phyloP scores from a whole-genome alignment of 2,113 vertebrate species.

The Ammospiza nelsoni region DNA sequence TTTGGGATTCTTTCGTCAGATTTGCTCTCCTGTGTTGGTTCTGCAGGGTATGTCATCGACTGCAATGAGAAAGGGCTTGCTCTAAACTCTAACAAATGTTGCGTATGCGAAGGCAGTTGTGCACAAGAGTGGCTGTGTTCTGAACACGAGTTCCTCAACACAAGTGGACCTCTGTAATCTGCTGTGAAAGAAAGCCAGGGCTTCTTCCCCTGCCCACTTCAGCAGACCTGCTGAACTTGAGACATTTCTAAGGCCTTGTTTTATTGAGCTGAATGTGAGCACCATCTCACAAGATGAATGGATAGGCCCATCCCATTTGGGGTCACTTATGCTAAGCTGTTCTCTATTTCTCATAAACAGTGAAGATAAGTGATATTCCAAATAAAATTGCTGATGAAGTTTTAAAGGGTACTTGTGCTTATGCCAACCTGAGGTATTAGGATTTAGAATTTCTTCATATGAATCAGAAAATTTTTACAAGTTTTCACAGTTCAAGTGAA shows the following conservation, averaged over 20 bases:
- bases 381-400: background rate
- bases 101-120: background rate
- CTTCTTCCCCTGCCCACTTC: background rate
- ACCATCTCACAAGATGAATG: background rate
- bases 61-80: background rate
- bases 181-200: background rate
- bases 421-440: background rate
- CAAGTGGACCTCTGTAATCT: background rate
- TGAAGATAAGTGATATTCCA: background rate
- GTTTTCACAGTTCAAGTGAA: conserved; percentile 27
- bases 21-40: background rate
- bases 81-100: background rate
- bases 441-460: background rate
- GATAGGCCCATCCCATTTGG: background rate
- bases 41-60: background rate
- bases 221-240: background rate
- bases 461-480: conserved; percentile 37
- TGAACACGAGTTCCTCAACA: background rate
- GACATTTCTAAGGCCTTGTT: background rate
- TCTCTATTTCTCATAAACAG: background rate
- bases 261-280: background rate
- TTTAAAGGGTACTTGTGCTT: background rate
- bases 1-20: background rate
- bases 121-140: background rate
- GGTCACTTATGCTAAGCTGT: background rate